Evolutionary conservation across 2,888 invertebrate species (phyloP).

Genomic region (Oasisia sp.): DNA sequence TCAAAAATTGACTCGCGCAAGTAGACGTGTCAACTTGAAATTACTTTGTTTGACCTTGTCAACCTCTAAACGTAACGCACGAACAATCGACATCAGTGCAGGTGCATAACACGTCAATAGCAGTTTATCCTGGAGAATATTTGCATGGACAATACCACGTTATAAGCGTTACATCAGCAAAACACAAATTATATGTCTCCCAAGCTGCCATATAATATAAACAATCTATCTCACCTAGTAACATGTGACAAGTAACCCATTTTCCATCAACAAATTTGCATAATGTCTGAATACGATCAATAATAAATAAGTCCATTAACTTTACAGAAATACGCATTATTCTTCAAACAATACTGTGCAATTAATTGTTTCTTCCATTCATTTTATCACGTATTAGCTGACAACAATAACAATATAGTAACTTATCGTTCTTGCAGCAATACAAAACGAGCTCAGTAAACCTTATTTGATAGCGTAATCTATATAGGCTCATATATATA

Average conservation of each 20-base stretch:
- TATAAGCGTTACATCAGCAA: neutral
- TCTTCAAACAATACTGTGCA: no score
- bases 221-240: neutral
- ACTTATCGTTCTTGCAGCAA: no score
- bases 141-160: neutral
- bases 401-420: no score
- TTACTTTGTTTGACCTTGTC: neutral
- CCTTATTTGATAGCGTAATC: no score
- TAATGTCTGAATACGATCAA: neutral
- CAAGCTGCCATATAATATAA: neutral
- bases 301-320: no score
- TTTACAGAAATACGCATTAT: no score
- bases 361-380: no score
- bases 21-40: neutral
- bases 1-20: neutral
- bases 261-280: neutral
- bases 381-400: no score
- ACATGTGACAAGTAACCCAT: neutral
- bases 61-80: neutral
- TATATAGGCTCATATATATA: no score
- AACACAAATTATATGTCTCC: neutral
- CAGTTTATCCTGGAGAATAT: neutral
- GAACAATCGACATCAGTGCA: neutral
- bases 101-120: neutral
- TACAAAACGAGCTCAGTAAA: no score